phyloP scores from a whole-genome alignment of 92 coral and sea anemone genomes.

The Zoanthus gigantus region DNA sequence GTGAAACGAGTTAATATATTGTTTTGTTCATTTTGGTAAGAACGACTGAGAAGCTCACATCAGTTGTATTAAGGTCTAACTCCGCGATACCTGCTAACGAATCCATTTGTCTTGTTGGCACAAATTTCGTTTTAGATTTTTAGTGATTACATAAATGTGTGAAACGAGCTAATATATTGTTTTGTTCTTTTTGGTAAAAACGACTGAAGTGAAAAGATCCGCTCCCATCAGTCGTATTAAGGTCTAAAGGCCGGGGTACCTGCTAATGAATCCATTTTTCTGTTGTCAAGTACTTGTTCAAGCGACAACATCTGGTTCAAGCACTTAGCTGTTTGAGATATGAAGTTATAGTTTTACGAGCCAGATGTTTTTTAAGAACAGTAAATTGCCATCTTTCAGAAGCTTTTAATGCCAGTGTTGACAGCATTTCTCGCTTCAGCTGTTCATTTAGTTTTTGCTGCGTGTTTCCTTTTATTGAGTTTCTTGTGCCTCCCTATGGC shows the following conservation, averaged over 20 bases:
- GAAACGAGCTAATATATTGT: not conserved
- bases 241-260: not conserved
- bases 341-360: not conserved
- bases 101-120: too few relatives aligned
- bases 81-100: not conserved
- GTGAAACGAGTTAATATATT: not conserved
- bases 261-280: not conserved
- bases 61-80: not conserved
- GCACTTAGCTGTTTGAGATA: not conserved
- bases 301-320: constrained; percentile 23
- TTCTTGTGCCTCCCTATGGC: not conserved
- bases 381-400: not conserved
- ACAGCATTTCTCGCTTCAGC: not conserved
- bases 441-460: not conserved
- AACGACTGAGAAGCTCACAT: too few relatives aligned
- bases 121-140: not conserved
- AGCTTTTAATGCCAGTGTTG: not conserved
- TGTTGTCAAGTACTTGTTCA: not conserved
- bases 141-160: not conserved
- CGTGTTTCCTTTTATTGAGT: not conserved
- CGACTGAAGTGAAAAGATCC: too few relatives aligned
- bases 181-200: not conserved
- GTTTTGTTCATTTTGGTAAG: not conserved
- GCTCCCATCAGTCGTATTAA: too few relatives aligned
- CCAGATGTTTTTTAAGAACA: not conserved